These are phyloP conservation scores for Synanceia verrucosa DNA, from an alignment of 2,797 vertebrate species.

Conservation along the genomic window DNA sequence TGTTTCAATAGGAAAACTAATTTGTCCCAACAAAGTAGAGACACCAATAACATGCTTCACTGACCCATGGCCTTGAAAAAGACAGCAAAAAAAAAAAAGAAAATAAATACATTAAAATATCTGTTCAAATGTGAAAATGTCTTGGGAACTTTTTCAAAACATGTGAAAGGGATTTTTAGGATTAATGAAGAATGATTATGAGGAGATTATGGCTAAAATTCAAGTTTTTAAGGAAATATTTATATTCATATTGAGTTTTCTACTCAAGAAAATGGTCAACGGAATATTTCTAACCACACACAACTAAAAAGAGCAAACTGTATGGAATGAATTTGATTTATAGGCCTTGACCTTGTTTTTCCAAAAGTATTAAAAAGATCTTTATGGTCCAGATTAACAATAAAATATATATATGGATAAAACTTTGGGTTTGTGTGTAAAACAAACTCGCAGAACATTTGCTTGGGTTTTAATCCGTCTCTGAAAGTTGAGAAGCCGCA, in stretches of 20 bases:
- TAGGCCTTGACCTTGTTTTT: neutral
- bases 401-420: neutral
- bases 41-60: conserved; percentile 32
- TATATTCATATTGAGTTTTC: neutral
- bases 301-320: neutral
- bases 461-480: neutral
- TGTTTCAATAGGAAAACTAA: conserved; percentile 16
- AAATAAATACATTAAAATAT: neutral
- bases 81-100: neutral
- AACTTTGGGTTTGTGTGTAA: conserved; percentile 9
- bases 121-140: neutral
- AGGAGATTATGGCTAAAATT: neutral
- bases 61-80: neutral
- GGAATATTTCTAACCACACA: neutral
- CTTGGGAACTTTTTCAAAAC: neutral
- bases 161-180: too few relatives aligned
- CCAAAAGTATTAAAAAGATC: conserved; percentile 1
- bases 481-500: neutral
- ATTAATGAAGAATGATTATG: neutral
- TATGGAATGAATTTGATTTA: neutral
- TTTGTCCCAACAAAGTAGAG: neutral
- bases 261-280: neutral
- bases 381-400: conserved; percentile 10
- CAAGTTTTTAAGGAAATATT: neutral
- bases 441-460: neutral